Evolutionary conservation across 2,113 vertebrate species (phyloP), one percentile per base, ranked within the genome.

Genomic region (Menidia beryllina): DNA sequence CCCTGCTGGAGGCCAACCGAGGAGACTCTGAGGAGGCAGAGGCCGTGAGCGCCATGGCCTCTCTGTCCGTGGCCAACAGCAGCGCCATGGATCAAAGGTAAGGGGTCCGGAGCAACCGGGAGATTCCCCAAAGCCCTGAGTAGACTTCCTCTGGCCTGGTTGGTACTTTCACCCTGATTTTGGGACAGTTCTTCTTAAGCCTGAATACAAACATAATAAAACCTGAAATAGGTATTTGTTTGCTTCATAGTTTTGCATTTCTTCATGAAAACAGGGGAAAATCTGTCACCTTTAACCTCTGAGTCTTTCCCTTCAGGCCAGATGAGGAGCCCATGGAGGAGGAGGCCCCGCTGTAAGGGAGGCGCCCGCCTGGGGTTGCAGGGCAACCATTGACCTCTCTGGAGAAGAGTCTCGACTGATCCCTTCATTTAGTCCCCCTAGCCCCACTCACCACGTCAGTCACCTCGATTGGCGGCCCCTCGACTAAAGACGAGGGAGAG

Each of bases 301-400:
- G 30, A 34, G 48, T 64, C 3, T 54, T 63, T 41, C 34, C 52
- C 39, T 2, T 26, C 89, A 96, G 96, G 91, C 89, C 90, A 0
- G 89, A 92, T 47, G 96, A 97, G 72, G 96, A 97, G 60, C 96
- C 96, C 8, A 98, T 97, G 96, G 96, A 97, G 57, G 95, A 96
- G 52, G 96, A 97, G 88, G 94, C 95, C 45, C 84, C 91, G 72
- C 92, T 95, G 93, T 97, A 95, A 88, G 75, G 0, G 72, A 94
- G 55, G 82, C 47, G 51, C 81, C 65, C 73, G 30, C 21, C 19
- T 79, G 67, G 75, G 85, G 85, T 87, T 62, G 60, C 87, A 72
- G 36, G 50, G 86, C 75, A 64, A 75, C 73, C 74, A 25, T 88
- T 85, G 84, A 87, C 86, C 89, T 90, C 86, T 86, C 68, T 45